Conservation (phyloP, 2,797 vertebrate genomes). For the Anguilla megastoma region DNA sequence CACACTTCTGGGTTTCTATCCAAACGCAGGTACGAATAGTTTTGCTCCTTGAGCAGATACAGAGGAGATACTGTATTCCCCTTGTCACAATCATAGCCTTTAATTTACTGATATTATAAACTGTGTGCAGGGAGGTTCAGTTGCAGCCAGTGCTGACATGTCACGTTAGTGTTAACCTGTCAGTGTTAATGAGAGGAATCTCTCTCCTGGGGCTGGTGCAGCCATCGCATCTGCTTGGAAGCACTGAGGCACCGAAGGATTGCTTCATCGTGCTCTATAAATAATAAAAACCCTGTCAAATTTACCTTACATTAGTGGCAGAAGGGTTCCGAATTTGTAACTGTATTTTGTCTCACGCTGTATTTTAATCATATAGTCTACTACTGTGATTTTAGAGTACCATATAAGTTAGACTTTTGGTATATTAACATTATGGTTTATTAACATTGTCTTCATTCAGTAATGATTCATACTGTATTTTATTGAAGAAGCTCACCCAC, state of each 20-base stretch:
- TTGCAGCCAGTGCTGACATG: not conserved
- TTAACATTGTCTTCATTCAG: too few species aligned
- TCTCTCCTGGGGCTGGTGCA: not conserved
- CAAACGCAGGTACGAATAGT: too few species aligned
- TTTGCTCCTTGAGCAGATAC: too few species aligned
- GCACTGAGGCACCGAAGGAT: not conserved
- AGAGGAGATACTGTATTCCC: too few species aligned
- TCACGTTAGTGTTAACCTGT: not conserved
- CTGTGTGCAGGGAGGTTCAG: not conserved
- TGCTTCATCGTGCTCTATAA: not conserved
- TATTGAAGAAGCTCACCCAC: too few species aligned
- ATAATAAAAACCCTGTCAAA: too few species aligned
- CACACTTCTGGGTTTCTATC: too few species aligned
- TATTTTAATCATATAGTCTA: not conserved
- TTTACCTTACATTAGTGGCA: not conserved
- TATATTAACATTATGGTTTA: too few species aligned
- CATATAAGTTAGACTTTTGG: not conserved
- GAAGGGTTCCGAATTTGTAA: not conserved
- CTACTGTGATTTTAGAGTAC: not conserved
- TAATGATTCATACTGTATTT: too few species aligned
- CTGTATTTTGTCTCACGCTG: not conserved
- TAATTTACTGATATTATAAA: not conserved
- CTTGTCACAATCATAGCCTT: too few species aligned
- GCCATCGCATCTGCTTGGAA: not conserved
- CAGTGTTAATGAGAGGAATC: slow-evolving; percentile 20